phyloP scores from a whole-genome alignment of 1,140 invertebrate genomes.

The Apis cerana region DNA sequence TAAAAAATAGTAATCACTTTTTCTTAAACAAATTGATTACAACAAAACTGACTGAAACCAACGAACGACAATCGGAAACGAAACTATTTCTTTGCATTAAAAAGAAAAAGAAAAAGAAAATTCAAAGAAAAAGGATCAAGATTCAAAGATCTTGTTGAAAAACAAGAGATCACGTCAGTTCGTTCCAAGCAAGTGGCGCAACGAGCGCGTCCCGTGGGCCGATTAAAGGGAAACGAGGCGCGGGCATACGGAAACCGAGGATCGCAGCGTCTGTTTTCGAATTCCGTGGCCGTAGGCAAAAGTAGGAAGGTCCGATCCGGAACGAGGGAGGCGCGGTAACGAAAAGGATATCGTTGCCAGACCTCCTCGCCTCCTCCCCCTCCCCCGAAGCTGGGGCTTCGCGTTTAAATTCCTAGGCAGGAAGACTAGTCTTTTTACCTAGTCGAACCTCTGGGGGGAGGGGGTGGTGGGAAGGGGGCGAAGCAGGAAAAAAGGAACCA shows the following conservation, averaged over 20 bases:
- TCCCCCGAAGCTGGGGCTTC: background rate
- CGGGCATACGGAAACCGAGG: background rate
- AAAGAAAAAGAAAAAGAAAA: too few species aligned
- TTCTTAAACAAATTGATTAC: too few species aligned
- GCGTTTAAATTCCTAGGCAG: constrained; percentile 44
- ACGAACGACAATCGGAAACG: too few species aligned
- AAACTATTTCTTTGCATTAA: too few species aligned
- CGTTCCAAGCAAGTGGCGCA: background rate
- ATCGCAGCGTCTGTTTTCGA: constrained; percentile 27
- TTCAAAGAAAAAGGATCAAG: too few species aligned
- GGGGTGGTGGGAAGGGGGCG: too few species aligned
- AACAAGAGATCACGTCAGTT: background rate
- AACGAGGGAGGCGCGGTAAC: background rate
- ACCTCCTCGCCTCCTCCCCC: background rate
- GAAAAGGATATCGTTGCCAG: constrained; percentile 23
- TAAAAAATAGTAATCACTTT: too few species aligned
- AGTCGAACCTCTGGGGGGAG: background rate
- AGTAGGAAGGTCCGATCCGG: background rate
- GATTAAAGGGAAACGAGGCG: constrained; percentile 31
- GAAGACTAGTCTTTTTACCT: constrained; percentile 41
- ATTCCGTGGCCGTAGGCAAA: constrained; percentile 38
- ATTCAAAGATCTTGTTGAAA: too few species aligned
- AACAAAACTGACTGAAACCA: too few species aligned
- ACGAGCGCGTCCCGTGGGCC: background rate
- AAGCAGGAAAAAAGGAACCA: constrained; percentile 68